Conservation (phyloP, 2,888 invertebrate species). For the Melipona beecheii region DNA sequence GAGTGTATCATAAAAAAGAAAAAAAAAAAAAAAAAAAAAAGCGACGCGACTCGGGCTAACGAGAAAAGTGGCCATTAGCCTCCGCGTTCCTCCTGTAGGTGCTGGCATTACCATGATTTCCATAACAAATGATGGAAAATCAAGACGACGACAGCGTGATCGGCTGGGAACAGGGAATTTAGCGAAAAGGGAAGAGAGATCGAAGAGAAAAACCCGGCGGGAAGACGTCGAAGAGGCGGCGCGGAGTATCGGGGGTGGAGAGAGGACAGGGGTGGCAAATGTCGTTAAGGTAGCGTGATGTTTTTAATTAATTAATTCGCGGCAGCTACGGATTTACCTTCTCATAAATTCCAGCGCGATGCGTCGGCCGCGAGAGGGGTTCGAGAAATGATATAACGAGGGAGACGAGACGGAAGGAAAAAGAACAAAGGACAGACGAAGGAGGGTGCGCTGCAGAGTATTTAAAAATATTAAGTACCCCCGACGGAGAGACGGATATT, state of each 20-base stretch:
- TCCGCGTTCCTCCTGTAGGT: slow-evolving; percentile 21
- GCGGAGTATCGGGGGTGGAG: neutral
- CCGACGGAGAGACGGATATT: slow-evolving; percentile 64
- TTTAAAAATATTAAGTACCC: slow-evolving; percentile 76
- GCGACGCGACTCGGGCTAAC: too few relatives aligned
- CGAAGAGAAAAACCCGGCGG: neutral
- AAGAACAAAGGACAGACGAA: slow-evolving; percentile 37
- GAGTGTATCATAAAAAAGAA: slow-evolving; percentile 43
- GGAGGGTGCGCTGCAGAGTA: slow-evolving; percentile 65
- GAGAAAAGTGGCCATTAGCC: slow-evolving; percentile 55
- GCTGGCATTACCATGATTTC: slow-evolving; percentile 45
- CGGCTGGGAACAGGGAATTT: slow-evolving; percentile 23
- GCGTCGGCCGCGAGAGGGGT: slow-evolving; percentile 33
- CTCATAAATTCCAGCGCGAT: slow-evolving; percentile 69
- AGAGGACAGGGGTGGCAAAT: slow-evolving; percentile 32
- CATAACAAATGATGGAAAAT: slow-evolving; percentile 54
- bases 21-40: slow-evolving; percentile 20
- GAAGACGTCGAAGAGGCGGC: neutral
- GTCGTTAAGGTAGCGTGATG: slow-evolving; percentile 72
- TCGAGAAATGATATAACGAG: slow-evolving; percentile 37
- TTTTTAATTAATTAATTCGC: slow-evolving; percentile 79
- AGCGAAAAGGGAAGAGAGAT: neutral
- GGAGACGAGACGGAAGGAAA: slow-evolving; percentile 37
- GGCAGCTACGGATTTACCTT: slow-evolving; percentile 68
- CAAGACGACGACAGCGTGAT: slow-evolving; percentile 7